Conservation (phyloP, 1,140 invertebrate genomes). For the Armadillidium nasatum region DNA sequence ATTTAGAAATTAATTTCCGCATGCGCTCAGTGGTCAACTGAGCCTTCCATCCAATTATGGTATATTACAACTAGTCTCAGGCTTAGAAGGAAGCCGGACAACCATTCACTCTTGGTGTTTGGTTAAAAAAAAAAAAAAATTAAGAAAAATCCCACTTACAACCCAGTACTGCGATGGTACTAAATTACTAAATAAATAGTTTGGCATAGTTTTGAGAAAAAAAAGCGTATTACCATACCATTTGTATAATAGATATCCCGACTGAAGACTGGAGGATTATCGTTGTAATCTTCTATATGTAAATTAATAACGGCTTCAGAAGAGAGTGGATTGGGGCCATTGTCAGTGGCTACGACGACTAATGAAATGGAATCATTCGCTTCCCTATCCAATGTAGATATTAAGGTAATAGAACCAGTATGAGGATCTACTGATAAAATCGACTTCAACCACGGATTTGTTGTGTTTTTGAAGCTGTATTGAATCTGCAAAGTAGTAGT, state of each 20-base stretch:
- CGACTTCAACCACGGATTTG: conserved; percentile 44
- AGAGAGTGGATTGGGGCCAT: conserved; percentile 64
- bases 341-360: conserved; percentile 73
- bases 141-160: too few relatives aligned
- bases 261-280: conserved; percentile 72
- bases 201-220: too few relatives aligned
- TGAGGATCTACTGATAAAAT: conserved; percentile 75
- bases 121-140: too few relatives aligned
- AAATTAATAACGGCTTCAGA: conserved; percentile 68
- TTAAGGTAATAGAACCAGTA: conserved; percentile 71
- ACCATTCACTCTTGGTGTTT: too few relatives aligned
- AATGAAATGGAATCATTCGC: conserved; percentile 62
- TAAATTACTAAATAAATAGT: too few relatives aligned
- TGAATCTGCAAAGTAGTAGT: conserved; percentile 26
- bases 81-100: too few relatives aligned
- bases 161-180: too few relatives aligned
- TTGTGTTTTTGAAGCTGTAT: conserved; percentile 29
- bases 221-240: conserved; percentile 52
- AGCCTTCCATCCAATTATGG: too few relatives aligned
- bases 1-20: too few relatives aligned
- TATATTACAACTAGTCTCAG: too few relatives aligned
- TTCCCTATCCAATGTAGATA: conserved; percentile 37
- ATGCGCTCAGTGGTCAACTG: too few relatives aligned
- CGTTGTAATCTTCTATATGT: conserved; percentile 76
- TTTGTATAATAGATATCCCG: conserved; percentile 37